These are phyloP conservation scores for Hoplostethus atlanticus DNA, from an alignment of 2,797 vertebrate species.

Conservation along the genomic window DNA sequence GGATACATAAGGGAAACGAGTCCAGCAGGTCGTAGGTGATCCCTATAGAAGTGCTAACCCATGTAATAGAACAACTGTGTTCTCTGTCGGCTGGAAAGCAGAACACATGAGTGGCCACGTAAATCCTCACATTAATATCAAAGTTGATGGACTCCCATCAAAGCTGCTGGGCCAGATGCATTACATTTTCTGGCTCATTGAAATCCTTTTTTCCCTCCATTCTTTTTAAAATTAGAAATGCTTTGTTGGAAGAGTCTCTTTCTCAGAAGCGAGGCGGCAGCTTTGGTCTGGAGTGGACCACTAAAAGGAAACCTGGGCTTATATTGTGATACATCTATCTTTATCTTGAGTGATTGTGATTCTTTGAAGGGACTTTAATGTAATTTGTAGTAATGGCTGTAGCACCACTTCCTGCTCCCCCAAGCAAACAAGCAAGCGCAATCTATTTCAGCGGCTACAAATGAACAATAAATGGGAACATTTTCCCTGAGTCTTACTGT, in stretches of 20 bases:
- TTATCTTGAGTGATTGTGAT: constrained; percentile 39
- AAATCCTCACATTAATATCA: constrained; percentile 78
- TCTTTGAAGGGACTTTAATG: constrained; percentile 46
- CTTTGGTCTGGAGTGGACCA: constrained; percentile 47
- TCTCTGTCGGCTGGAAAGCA: constrained; percentile 71
- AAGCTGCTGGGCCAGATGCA: constrained; percentile 79
- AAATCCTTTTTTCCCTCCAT: constrained; percentile 59
- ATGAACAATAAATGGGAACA: constrained; percentile 26
- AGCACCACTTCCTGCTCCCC: constrained; percentile 12
- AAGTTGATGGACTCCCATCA: constrained; percentile 81
- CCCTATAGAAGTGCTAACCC: constrained; percentile 74
- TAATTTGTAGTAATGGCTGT: constrained; percentile 57
- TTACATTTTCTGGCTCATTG: constrained; percentile 86
- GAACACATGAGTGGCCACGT: constrained; percentile 75
- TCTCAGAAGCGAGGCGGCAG: constrained; percentile 57
- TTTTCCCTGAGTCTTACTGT: constrained; percentile 23
- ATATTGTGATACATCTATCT: constrained; percentile 55
- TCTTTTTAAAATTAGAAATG: constrained; percentile 81
- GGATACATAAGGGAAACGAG: constrained; percentile 36
- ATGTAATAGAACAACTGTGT: constrained; percentile 76
- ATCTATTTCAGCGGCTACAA: not conserved
- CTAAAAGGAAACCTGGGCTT: constrained; percentile 55
- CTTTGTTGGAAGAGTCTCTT: constrained; percentile 74
- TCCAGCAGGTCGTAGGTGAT: constrained; percentile 76
- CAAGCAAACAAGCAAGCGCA: not conserved